Percentiles rank a stretch among this genome's conserved stretches.
phyloP scores from a whole-genome alignment of 2,888 invertebrate genomes.

The Brachypalpus laphriformis region DNA sequence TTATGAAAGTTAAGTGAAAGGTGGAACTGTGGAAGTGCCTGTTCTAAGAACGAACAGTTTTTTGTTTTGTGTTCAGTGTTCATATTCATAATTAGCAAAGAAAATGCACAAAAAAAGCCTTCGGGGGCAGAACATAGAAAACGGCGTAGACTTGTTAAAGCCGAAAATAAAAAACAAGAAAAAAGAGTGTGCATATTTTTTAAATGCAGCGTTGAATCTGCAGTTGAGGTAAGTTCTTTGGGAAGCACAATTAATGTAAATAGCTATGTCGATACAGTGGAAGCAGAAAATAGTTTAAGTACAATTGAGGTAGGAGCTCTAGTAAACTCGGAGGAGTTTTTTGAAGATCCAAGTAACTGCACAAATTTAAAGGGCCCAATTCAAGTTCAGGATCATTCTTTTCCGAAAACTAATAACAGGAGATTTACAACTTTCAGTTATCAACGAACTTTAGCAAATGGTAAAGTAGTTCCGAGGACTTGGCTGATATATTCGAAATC shows the following conservation, averaged over 20 bases:
- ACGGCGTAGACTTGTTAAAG: not conserved
- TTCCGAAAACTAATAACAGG: too few species aligned
- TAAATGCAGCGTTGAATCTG: not conserved
- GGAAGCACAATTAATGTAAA: too few species aligned
- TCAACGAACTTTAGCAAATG: slow-evolving; percentile 29
- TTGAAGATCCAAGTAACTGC: too few species aligned
- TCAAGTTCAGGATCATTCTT: too few species aligned
- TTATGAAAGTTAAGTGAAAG: not conserved
- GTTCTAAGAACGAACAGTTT: not conserved
- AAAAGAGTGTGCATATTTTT: not conserved
- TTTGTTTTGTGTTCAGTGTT: not conserved
- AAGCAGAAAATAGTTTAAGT: too few species aligned
- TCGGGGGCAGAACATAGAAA: not conserved
- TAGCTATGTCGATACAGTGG: too few species aligned
- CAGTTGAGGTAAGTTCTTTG: too few species aligned
- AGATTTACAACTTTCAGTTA: slow-evolving; percentile 19
- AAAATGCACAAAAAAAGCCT: not conserved
- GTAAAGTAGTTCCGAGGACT: slow-evolving; percentile 20
- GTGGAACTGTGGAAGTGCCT: not conserved
- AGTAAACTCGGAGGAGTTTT: too few species aligned
- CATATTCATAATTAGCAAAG: not conserved
- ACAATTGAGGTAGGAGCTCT: too few species aligned
- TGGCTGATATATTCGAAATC: slow-evolving; percentile 41
- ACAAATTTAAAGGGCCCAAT: too few species aligned
- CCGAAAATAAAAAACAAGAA: not conserved